Conservation (phyloP, 2,888 invertebrate genomes). For the Hirtodrosophila cameraria region DNA sequence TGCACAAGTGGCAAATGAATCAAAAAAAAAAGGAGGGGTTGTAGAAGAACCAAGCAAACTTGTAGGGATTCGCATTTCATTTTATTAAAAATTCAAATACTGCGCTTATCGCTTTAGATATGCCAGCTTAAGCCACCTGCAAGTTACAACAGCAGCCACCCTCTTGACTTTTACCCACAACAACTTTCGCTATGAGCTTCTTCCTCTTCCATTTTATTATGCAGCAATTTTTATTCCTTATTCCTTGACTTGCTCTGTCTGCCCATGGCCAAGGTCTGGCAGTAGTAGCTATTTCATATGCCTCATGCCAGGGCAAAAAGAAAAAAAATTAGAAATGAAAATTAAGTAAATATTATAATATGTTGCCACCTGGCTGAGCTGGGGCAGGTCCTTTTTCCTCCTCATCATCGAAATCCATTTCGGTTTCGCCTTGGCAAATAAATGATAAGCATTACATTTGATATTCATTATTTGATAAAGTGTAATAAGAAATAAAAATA, state of each 20-base stretch:
- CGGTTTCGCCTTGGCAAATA: constrained; percentile 69
- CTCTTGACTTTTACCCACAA: constrained; percentile 52
- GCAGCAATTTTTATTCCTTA: constrained; percentile 56
- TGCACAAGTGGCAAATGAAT: constrained; percentile 61
- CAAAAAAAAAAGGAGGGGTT: constrained; percentile 38
- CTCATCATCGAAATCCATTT: constrained; percentile 40
- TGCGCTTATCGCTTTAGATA: constrained; percentile 78
- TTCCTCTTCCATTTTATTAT: too few species aligned
- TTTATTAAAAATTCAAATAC: constrained; percentile 81
- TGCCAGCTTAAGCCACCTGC: constrained; percentile 72
- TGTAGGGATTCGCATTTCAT: constrained; percentile 70
- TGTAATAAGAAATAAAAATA: constrained; percentile 77
- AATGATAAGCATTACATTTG: constrained; percentile 81
- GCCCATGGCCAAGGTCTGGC: constrained; percentile 55
- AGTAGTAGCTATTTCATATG: constrained; percentile 65
- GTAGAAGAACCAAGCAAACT: constrained; percentile 23
- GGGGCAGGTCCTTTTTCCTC: not conserved
- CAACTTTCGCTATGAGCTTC: constrained; percentile 62
- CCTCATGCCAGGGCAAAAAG: constrained; percentile 52
- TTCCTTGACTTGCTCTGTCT: constrained; percentile 7
- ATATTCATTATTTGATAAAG: constrained; percentile 80
- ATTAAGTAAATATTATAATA: constrained; percentile 81
- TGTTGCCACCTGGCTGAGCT: constrained; percentile 54
- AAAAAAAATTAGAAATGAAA: constrained; percentile 74
- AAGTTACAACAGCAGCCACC: constrained; percentile 33